phyloP scores from a whole-genome alignment of 2,888 invertebrate species.

The Cosmorhoe ocellata region DNA sequence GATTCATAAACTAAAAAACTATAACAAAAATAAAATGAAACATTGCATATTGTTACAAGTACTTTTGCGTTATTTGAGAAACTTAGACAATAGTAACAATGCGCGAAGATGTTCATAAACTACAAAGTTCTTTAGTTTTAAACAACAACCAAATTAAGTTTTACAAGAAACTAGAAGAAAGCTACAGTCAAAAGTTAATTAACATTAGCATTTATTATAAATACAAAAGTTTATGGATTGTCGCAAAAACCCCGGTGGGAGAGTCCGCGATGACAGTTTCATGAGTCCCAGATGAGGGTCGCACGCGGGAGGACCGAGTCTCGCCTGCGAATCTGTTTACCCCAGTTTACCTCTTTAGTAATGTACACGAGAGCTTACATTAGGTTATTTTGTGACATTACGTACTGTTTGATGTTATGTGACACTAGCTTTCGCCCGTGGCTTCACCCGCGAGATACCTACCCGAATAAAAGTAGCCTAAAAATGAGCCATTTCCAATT shows the following conservation, averaged over 20 bases:
- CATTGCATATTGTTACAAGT: too few relatives aligned
- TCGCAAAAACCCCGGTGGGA: conserved; percentile 33
- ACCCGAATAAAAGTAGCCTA: too few relatives aligned
- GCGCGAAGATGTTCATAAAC: background rate
- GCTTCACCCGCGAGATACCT: too few relatives aligned
- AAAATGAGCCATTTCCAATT: too few relatives aligned
- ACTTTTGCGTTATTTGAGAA: too few relatives aligned
- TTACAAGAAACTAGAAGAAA: conserved; percentile 21
- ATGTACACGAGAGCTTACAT: too few relatives aligned
- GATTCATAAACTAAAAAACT: too few relatives aligned
- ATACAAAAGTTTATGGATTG: conserved; percentile 26
- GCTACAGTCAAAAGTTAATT: conserved; percentile 17
- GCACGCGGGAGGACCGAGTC: conserved; percentile 2
- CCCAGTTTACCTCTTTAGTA: background rate
- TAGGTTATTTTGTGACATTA: too few relatives aligned
- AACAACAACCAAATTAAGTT: conserved; percentile 10
- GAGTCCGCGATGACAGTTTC: conserved; percentile 29
- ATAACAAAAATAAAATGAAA: too few relatives aligned
- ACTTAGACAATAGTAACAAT: too few relatives aligned
- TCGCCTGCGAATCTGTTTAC: conserved; percentile 13
- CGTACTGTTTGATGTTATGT: too few relatives aligned
- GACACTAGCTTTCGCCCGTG: too few relatives aligned
- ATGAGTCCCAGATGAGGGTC: conserved; percentile 27
- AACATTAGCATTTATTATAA: conserved; percentile 32
- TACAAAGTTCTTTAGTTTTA: conserved; percentile 8